A percentile compares a stretch with the other conserved stretches of the same genome.
Conservation (phyloP, 2,888 invertebrate species). For the Cinara cedri region DNA sequence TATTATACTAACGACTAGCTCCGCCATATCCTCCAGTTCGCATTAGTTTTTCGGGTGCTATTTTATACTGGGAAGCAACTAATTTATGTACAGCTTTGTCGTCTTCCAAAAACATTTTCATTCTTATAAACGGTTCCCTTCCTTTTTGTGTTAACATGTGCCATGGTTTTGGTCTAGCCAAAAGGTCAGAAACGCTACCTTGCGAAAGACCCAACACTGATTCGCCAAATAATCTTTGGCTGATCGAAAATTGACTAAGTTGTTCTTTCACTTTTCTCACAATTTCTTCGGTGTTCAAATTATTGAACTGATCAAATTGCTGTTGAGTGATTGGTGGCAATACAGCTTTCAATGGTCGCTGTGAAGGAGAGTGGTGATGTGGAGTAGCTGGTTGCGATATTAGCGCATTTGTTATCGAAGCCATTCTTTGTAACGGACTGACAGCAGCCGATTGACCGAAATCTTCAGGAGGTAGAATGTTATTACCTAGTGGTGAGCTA, state of each 20-base stretch:
- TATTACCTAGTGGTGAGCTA: conserved; percentile 83
- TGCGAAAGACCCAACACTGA: conserved; percentile 95
- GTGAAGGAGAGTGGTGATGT: conserved; percentile 81
- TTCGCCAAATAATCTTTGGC: conserved; percentile 97
- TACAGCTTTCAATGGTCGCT: conserved; percentile 92
- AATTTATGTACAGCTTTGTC: conserved; percentile 93
- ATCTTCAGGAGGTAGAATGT: conserved; percentile 85
- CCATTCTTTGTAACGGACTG: conserved; percentile 95
- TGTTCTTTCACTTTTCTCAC: conserved; percentile 93
- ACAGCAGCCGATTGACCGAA: conserved; percentile 82
- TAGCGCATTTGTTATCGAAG: conserved; percentile 95
- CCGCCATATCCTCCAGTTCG: conserved; percentile 92
- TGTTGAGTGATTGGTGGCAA: conserved; percentile 98
- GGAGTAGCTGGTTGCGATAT: conserved; percentile 87
- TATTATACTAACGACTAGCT: conserved; percentile 68
- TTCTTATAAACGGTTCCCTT: conserved; percentile 93
- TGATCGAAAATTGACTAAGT: conserved; percentile 93
- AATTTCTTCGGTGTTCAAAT: conserved; percentile 97
- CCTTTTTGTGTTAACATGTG: conserved; percentile 96
- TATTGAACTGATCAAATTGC: conserved; percentile 97
- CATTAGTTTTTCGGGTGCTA: conserved; percentile 96
- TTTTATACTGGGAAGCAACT: conserved; percentile 96
- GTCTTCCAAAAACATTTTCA: conserved; percentile 97
- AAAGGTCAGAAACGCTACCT: conserved; percentile 95
- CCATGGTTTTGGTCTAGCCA: conserved; percentile 98